Conservation (phyloP, 2,113 vertebrate species). For the Eleginops maclovinus region DNA sequence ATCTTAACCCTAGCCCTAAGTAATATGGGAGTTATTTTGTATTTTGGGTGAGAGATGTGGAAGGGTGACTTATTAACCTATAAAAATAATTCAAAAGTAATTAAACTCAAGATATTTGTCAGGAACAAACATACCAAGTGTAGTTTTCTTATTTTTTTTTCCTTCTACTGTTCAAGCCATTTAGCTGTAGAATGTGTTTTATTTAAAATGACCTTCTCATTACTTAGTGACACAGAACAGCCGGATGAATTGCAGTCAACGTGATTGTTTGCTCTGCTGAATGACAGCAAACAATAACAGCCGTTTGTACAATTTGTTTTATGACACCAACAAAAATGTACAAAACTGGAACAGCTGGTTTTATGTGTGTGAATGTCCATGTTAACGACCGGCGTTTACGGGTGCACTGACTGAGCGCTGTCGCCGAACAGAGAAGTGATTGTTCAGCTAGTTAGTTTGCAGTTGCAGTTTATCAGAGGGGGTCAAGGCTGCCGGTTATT, state of each 20-base stretch:
- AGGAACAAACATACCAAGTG: background rate
- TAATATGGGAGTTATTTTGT: background rate
- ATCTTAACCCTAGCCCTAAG: no score
- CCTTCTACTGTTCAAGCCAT: background rate
- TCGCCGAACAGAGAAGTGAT: slow-evolving; percentile 69
- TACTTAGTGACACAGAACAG: background rate
- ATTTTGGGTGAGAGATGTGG: background rate
- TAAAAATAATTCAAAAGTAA: no score
- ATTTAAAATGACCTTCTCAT: background rate
- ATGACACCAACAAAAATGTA: slow-evolving; percentile 39
- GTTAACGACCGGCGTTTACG: slow-evolving; percentile 55
- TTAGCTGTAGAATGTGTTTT: background rate
- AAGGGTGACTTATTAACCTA: background rate
- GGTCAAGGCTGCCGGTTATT: slow-evolving; percentile 76
- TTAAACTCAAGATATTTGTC: background rate
- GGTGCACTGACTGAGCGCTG: slow-evolving; percentile 31
- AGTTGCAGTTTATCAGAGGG: slow-evolving; percentile 71
- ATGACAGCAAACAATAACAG: slow-evolving; percentile 31
- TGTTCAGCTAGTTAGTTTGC: slow-evolving; percentile 72
- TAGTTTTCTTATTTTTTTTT: slow-evolving; percentile 9
- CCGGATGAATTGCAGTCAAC: slow-evolving; percentile 6
- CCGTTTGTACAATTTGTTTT: slow-evolving; percentile 24
- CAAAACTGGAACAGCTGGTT: slow-evolving; percentile 61
- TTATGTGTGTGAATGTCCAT: slow-evolving; percentile 39
- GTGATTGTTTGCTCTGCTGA: slow-evolving; percentile 10